A percentile compares a stretch with the other conserved stretches of the same genome.
Evolutionary conservation across 2,888 invertebrate genomes (phyloP).

Genomic region (Halictus ligatus): DNA sequence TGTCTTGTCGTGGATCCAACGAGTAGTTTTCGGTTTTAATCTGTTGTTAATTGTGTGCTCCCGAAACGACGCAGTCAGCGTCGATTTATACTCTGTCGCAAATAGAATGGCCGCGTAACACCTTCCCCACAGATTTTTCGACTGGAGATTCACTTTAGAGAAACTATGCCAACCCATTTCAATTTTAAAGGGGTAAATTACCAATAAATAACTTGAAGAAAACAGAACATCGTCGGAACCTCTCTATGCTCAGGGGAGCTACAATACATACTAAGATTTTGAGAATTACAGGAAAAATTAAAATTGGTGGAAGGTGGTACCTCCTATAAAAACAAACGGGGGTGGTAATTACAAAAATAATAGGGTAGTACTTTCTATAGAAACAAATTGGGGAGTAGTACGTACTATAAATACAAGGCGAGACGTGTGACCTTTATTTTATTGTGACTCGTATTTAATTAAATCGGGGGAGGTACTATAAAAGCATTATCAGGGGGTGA

Average conservation of each 20-base stretch:
- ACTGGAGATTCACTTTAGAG: background rate
- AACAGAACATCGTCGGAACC: too few relatives aligned
- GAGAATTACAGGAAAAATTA: too few relatives aligned
- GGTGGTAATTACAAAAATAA: too few relatives aligned
- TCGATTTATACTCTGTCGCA: background rate
- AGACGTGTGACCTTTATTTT: too few relatives aligned
- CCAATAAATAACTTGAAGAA: too few relatives aligned
- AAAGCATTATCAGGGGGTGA: too few relatives aligned
- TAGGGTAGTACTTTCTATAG: background rate
- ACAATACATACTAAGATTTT: too few relatives aligned
- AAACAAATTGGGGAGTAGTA: background rate
- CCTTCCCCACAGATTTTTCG: background rate
- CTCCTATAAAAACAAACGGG: background rate
- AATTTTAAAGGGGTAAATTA: background rate
- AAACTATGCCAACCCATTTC: background rate
- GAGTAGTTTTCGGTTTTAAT: constrained; percentile 1
- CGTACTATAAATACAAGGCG: too few relatives aligned
- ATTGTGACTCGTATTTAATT: too few relatives aligned
- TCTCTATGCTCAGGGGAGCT: too few relatives aligned
- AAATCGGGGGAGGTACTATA: too few relatives aligned
- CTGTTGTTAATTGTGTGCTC: background rate
- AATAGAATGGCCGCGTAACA: background rate
- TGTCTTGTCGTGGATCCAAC: background rate
- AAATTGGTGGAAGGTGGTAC: too few relatives aligned
- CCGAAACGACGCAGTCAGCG: background rate